Evolutionary conservation across 1,140 invertebrate species (phyloP), one percentile per base, ranked within the genome.

Genomic region (Drosophila elegans): DNA sequence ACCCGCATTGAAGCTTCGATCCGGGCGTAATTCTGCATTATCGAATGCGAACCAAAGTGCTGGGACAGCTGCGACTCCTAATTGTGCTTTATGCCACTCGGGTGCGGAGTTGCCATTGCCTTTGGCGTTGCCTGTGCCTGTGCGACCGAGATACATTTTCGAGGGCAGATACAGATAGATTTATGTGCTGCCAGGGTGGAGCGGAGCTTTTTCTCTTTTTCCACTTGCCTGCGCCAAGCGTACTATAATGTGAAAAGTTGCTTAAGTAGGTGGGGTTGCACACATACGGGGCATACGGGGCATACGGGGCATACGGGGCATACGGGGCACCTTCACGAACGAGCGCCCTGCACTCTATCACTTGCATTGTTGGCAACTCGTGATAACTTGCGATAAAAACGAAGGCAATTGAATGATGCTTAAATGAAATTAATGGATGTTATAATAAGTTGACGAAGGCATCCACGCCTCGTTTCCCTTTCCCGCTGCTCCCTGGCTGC

Each of bases 371-470:
- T 63, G 71, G 42, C 52, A 88, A 83, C 75, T 89, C 61, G 77
- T 74, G 84, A 89, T 77, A 89, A 86, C 69, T 86, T 78, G 59
- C 74, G 78, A 88, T 82, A 69, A 82, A 86, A 86, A 84, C 80
- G 72, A 88, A 81, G 78, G 83, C 84, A 91, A 91, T 89, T 85
- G 89, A 84, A 91, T 91, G 80, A 86, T 78, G 73, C 74, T 82
- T 79, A 84, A 91, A 90, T 89, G 75, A 90, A 90, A 91, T 90
- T 90, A 91, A 91, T 91, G 90, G 78, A 86, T 92, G 79, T 86
- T 90, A 72, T 86, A 91, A 88, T 92, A 91, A 91, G 91, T 91
- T 91, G 81, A 78, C 80, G 89, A 72, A 79, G 77, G 62, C 67
- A 51, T 3, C 7, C 29, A 12, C 29, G n/a, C 11, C 46, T 21